These are phyloP conservation scores for Zosterops hypoxanthus DNA, from an alignment of 2,113 vertebrate genomes.

Conservation along the genomic window DNA sequence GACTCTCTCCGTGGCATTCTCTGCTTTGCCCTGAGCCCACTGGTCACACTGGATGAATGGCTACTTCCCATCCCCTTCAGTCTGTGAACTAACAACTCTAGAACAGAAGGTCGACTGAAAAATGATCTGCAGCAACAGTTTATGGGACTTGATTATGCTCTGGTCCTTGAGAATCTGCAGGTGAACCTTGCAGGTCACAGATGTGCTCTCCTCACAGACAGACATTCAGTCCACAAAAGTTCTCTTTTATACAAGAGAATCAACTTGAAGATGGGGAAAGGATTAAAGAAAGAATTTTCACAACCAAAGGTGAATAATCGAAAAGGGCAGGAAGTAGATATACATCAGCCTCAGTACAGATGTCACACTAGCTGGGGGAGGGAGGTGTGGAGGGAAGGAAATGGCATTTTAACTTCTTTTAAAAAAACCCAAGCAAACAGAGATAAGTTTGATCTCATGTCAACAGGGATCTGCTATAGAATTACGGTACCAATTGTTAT, in stretches of 20 bases:
- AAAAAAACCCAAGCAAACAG: background rate
- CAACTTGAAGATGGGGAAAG: background rate
- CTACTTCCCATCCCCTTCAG: background rate
- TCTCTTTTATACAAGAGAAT: background rate
- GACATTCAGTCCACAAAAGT: background rate
- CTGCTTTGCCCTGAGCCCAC: background rate
- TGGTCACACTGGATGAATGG: background rate
- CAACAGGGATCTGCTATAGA: accelerated
- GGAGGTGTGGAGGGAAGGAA: too few relatives aligned
- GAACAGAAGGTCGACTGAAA: background rate
- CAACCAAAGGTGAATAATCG: background rate
- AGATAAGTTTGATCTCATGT: background rate
- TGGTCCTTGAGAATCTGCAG: background rate
- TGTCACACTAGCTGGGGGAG: background rate
- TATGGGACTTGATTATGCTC: background rate
- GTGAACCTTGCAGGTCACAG: background rate
- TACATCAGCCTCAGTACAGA: background rate
- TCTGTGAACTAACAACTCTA: background rate
- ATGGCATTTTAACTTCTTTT: background rate
- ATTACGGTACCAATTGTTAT: background rate
- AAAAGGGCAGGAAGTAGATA: background rate
- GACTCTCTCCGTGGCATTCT: background rate
- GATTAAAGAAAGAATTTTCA: background rate
- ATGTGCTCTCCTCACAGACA: background rate
- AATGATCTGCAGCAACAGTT: background rate